Percentiles rank a stretch among this genome's conserved stretches.
These are phyloP conservation scores for Idris sp. DNA, from an alignment of 1,140 invertebrate genomes.

Conservation along the genomic window DNA sequence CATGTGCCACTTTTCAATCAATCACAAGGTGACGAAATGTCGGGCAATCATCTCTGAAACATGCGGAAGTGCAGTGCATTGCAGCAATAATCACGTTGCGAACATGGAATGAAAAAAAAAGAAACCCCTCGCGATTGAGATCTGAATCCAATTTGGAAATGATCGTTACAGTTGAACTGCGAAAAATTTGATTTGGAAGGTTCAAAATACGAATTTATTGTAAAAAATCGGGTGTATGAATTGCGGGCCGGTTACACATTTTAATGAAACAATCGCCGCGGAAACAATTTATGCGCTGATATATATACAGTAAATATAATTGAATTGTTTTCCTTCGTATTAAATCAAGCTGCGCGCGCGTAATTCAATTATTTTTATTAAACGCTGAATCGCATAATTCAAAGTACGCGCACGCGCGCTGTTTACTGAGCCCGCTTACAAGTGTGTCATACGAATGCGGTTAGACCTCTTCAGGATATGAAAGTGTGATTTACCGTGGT, in stretches of 20 bases:
- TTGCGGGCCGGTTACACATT: neutral
- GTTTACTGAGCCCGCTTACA: slow-evolving; percentile 40
- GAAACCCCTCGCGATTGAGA: slow-evolving; percentile 9
- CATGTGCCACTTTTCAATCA: slow-evolving; percentile 36
- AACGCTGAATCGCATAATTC: slow-evolving; percentile 34
- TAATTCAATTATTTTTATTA: slow-evolving; percentile 46
- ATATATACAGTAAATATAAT: slow-evolving; percentile 22
- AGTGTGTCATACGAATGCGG: slow-evolving; percentile 54
- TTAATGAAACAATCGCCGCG: slow-evolving; percentile 21
- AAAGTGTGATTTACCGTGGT: slow-evolving; percentile 55
- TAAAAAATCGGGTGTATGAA: slow-evolving; percentile 8
- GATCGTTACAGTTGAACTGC: too few species aligned
- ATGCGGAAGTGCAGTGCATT: slow-evolving; percentile 49
- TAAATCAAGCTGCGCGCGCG: slow-evolving; percentile 13
- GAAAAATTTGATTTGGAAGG: neutral
- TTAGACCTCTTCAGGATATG: slow-evolving; percentile 59
- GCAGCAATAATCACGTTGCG: slow-evolving; percentile 15
- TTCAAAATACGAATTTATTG: too few species aligned
- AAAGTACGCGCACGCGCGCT: slow-evolving; percentile 9
- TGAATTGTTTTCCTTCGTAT: slow-evolving; percentile 22
- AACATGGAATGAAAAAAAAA: slow-evolving; percentile 10
- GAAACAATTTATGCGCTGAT: slow-evolving; percentile 16
- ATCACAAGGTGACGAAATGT: slow-evolving; percentile 54
- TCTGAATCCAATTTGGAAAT: slow-evolving; percentile 13
- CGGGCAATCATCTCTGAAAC: slow-evolving; percentile 33